A percentile compares a stretch with the other conserved stretches of the same genome.
These are phyloP conservation scores for Channallabes apus DNA, from an alignment of 2,797 vertebrate genomes.

Conservation along the genomic window DNA sequence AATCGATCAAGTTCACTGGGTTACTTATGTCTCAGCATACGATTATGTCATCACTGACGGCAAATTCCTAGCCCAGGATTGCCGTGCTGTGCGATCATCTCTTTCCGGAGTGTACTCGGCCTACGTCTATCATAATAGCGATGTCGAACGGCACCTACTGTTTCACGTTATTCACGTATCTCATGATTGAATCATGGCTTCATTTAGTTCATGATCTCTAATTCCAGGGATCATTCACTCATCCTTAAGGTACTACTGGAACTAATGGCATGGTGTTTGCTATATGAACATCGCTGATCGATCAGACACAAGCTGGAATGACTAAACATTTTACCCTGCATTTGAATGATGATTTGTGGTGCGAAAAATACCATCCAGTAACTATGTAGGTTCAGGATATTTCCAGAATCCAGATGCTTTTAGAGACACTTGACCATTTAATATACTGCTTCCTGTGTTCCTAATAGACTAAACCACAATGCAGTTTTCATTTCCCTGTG, in stretches of 20 bases:
- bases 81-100: not conserved
- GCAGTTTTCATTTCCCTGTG: slow-evolving; percentile 9
- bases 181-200: not conserved
- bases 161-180: not conserved
- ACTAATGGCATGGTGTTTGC: not conserved
- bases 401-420: not conserved
- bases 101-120: not conserved
- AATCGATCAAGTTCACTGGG: not conserved
- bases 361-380: not conserved
- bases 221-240: not conserved
- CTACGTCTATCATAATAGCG: not conserved
- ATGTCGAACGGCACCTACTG: not conserved
- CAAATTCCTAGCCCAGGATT: not conserved
- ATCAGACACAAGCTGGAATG: not conserved
- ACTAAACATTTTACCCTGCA: not conserved
- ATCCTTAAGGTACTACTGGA: not conserved
- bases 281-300: not conserved
- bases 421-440: not conserved
- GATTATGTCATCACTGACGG: not conserved
- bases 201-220: not conserved
- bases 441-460: not conserved
- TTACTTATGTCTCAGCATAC: slow-evolving; percentile 5
- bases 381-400: not conserved
- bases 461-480: slow-evolving; percentile 10
- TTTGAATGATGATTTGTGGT: slow-evolving; percentile 3